Base-by-base conservation (phyloP, 2,797 vertebrate genomes). In the Yasuhikotakia modesta region DNA sequence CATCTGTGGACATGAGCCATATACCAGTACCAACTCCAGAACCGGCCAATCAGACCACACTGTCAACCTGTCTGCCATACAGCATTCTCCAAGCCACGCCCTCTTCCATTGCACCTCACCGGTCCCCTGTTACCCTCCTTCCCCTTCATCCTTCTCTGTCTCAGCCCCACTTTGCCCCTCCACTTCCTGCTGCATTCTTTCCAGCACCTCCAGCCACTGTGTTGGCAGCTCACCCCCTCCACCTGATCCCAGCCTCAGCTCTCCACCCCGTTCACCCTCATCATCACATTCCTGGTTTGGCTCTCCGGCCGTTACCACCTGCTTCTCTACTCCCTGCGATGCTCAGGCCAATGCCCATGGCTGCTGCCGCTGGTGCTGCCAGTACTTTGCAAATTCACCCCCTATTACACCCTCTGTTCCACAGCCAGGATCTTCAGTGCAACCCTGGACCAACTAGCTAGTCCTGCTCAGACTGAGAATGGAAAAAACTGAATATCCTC, bases 321-420 rank as follows among this genome's bases (percentile, higher is more conserved):
- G 91, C 1, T n/a, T 80, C 95, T 64, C 88, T 93, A 7, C 92
- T 94, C 0, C 2, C 94, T 2, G 83, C 95, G 0, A 92, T 96
- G 71, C 90, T 96, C 60, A 93, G 95, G 0, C 86, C 96, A 13
- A 85, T 95, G 32, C 91, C 94, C 55, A 74, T 91, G 21, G 88
- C 93, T 12, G 92, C 90, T 64, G 71, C n/a, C n/a, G n/a, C n/a
- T n/a, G n/a, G n/a, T n/a, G n/a, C 90, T 8, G 69, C 90, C 52
- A 88, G 93, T 5, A 82, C 90, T 60, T 74, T 94, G 46, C 93
- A 93, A 55, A 84, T 94, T 76, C 91, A 91, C 79, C 92, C 92
- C 68, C 83, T 94, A 8, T 87, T 95, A 66, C 95, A 94, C 61
- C 93, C 95, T 0, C 77, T 97, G 73, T 91, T 94, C 71, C 92